Evolutionary conservation across 2,888 invertebrate species (phyloP), one percentile per base, ranked within the genome.

Genomic region (Nomada lathburiana): DNA sequence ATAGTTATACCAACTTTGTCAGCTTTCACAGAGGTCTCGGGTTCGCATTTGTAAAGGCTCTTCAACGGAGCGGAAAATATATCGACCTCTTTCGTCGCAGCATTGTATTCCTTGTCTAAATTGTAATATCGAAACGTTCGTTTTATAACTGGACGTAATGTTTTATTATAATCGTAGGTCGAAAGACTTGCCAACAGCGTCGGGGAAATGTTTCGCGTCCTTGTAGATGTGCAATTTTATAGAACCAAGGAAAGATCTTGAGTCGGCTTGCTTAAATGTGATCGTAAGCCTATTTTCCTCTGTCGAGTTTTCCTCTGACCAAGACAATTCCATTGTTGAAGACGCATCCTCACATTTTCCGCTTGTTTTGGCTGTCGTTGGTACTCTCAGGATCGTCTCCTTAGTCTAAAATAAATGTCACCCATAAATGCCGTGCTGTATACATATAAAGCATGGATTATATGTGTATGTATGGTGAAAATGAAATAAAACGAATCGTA

Each of bases 1-100:
- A 92, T 85, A 10, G 64, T 71, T 4, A 89, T 44, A 13, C 44
- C 69, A n/a, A 88, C 59, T 0, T n/a, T 9, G 2, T 63, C 63
- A 0, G 72, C 69, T 0, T 52, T 65, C 5, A 89, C 62, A 52
- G 29, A 47, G 13, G 80, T 87, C 23, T 64, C 57, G 0, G 63
- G 1, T 3, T 60, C 52, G 44, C 91, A 91, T 36, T 74, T 76
- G 57, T 76, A 68, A 18, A 70, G 0, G 10, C 47, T 20, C 9
- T 29, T 1, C 26, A 53, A 2, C 0, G 55, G 7, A n/a, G 73
- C 2, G 7, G 59, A 26, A 44, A 86, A 83, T 50, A 53, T 10
- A 2, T 53, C 0, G 10, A 70, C 3, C 0, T 29, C 18, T 0
- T 2, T 4, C 11, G 1, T 10, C 5, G 0, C 2, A 16, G 4